A percentile compares a stretch with the other conserved stretches of the same genome.
phyloP scores from a whole-genome alignment of 2,113 vertebrate species.

The Mobula hypostoma region DNA sequence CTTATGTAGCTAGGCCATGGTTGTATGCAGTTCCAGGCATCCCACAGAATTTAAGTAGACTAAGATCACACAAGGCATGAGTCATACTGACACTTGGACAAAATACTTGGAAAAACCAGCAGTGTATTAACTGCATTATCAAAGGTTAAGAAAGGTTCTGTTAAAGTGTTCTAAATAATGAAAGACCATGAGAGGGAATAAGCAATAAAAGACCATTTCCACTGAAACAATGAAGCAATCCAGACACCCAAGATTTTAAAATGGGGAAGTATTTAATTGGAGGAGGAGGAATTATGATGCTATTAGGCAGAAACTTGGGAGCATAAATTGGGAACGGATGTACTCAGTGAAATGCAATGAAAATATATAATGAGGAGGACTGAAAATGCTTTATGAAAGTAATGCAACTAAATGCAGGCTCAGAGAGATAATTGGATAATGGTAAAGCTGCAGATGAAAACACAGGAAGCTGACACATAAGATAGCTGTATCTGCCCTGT shows the following conservation, averaged over 20 bases:
- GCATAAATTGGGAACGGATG: no score
- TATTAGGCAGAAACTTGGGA: no score
- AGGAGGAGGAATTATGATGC: no score
- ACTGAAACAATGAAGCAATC: neutral
- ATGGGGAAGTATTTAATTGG: neutral
- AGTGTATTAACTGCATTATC: neutral
- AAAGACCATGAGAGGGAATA: neutral
- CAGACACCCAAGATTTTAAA: neutral
- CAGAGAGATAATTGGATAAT: neutral
- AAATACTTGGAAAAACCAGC: neutral
- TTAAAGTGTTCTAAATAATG: neutral
- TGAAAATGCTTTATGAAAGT: neutral
- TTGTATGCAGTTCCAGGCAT: neutral
- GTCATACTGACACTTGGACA: neutral
- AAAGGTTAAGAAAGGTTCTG: neutral
- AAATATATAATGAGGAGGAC: neutral
- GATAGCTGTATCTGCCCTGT: neutral
- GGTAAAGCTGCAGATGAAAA: neutral
- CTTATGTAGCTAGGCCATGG: neutral
- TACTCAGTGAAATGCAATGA: no score
- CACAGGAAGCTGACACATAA: neutral
- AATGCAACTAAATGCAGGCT: no score
- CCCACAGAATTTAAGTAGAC: neutral
- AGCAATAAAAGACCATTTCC: neutral
- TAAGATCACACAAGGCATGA: neutral